These are phyloP conservation scores for Lasiurus borealis DNA, from an alignment of 2,113 vertebrate genomes.

Conservation along the genomic window DNA sequence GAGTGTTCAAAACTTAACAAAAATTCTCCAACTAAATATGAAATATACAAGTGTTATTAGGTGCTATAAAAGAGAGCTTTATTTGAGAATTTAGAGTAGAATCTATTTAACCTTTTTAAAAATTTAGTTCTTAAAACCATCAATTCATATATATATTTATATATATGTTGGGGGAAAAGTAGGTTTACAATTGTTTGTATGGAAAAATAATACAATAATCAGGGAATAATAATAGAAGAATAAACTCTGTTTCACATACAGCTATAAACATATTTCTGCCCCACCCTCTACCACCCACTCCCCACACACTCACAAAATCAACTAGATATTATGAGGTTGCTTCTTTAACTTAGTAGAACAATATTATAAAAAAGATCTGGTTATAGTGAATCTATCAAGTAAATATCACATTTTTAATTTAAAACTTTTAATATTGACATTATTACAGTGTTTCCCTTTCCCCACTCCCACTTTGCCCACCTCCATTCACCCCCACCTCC, in stretches of 20 bases:
- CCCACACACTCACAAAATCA: conserved; percentile 62
- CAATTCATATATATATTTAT: conserved; percentile 75
- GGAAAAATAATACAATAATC: neutral
- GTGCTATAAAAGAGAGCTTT: neutral
- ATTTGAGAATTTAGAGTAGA: neutral
- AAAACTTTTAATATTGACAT: neutral
- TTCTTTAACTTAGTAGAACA: conserved; percentile 79
- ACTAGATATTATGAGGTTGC: conserved; percentile 81
- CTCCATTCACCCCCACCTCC: neutral
- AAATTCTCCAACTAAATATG: neutral
- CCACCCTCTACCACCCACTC: conserved; percentile 39
- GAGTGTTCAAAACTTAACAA: neutral
- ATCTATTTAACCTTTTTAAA: conserved; percentile 47
- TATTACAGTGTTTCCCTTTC: neutral
- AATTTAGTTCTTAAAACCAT: conserved; percentile 84
- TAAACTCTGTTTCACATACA: neutral
- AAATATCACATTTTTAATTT: conserved; percentile 30
- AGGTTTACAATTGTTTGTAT: neutral
- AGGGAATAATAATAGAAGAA: neutral
- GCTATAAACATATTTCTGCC: neutral
- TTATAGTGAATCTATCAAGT: conserved; percentile 72
- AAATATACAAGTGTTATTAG: neutral
- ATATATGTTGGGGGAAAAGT: neutral
- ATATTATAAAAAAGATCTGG: conserved; percentile 81
- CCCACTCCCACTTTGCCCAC: no score